Percentiles rank a stretch among this genome's conserved stretches.
Conservation (phyloP, 2,797 vertebrate genomes). For the Meriones psammophilus region DNA sequence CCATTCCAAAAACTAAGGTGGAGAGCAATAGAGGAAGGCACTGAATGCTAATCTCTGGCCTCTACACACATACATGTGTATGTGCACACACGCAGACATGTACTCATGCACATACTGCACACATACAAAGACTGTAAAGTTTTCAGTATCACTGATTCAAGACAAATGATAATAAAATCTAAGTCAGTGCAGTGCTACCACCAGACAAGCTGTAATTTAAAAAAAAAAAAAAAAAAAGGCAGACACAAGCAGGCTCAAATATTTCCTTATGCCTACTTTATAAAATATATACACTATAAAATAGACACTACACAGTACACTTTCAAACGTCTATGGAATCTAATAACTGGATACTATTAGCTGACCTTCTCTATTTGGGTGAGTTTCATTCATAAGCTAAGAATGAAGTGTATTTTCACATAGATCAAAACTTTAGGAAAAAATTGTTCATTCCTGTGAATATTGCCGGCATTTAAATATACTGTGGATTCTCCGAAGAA, state of each 20-base stretch:
- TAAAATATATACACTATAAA: not conserved
- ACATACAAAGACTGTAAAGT: not conserved
- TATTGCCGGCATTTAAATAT: slow-evolving; percentile 29
- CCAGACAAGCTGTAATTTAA: not conserved
- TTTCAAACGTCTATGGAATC: not conserved
- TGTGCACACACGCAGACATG: not conserved
- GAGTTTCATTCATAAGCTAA: slow-evolving; percentile 23
- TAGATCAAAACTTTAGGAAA: not conserved
- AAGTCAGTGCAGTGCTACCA: not conserved
- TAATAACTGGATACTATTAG: not conserved
- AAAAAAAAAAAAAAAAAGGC: not conserved
- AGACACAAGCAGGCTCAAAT: not conserved
- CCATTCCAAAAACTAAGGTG: not conserved
- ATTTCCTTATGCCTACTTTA: slow-evolving; percentile 14
- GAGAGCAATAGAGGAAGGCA: not conserved
- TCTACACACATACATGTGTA: not conserved
- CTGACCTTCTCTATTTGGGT: not conserved
- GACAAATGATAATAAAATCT: slow-evolving; percentile 57
- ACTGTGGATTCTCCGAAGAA: not conserved
- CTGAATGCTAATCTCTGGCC: not conserved
- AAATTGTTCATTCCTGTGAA: not conserved
- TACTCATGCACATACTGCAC: not conserved
- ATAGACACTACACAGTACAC: not conserved
- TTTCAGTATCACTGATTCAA: slow-evolving; percentile 22
- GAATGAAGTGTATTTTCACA: slow-evolving; percentile 44